Base-by-base conservation (phyloP, 1,140 invertebrate genomes). In the Hypothenemus hampei region DNA sequence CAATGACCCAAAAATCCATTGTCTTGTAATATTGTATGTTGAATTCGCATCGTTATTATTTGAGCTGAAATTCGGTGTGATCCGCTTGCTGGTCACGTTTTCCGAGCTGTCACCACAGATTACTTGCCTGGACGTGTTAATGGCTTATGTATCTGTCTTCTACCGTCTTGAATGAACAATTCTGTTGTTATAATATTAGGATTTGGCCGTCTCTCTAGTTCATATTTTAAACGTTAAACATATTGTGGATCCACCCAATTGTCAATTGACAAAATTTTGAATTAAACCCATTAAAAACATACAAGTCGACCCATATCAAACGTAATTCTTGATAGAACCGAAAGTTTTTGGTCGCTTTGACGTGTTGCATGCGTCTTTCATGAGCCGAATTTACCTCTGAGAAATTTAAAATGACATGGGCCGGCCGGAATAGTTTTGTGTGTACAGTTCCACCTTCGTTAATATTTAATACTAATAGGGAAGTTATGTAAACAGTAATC, bases 91-190 rank as follows among this genome's bases (percentile, higher is more conserved):
- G 66, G 66, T 67, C 66, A 67, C 66, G 66, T 47, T 39, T 58
- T 65, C 59, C 57, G 29, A 60, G 63, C 66, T 66, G 66, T 66
- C 66, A 61, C 63, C 61, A 57, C 66, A 65, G 66, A 67, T 67
- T 67, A 67, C 64, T 58, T 44, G 58, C 51, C 52, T 50, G 60
- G 62, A 64, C 65, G 62, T 65, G 64, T 62, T 65, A 64, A 63
- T 59, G 58, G 54, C 60, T 59, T 52, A 57, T 50, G 41, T 57
- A 43, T 58, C 35, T 51, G 60, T 61, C 64, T 62, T 64, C 58
- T 55, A 40, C 19, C 35, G 35, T 16, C 35, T 37, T 37, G 35
- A 37, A 37, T 37, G 35, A 37, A 16, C 35, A 37, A n/a, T n/a
- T n/a, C n/a, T n/a, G n/a, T 37, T 37, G 35, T 37, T 16, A 16